These are phyloP conservation scores for Hemitrygon akajei DNA, from an alignment of 2,797 vertebrate species.

Conservation along the genomic window DNA sequence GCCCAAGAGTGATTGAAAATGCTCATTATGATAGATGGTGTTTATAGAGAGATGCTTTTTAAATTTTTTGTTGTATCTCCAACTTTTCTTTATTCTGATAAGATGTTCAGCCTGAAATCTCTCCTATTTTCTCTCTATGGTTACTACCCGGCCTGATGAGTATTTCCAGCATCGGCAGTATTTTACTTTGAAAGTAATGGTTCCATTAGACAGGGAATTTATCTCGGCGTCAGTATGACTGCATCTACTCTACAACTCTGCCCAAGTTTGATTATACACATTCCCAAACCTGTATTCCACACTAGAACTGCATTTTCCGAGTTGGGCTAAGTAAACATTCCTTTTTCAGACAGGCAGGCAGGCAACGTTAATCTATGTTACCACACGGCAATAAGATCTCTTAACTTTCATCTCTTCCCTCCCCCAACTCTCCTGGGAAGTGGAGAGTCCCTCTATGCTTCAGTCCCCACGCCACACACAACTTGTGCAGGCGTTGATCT, in stretches of 20 bases:
- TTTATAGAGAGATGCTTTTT: no score
- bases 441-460: background rate
- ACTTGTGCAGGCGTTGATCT: background rate
- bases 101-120: no score
- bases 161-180: no score
- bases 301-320: background rate
- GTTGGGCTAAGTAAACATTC: background rate
- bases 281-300: background rate
- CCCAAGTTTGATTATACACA: background rate
- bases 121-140: no score
- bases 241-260: no score
- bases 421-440: background rate
- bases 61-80: no score
- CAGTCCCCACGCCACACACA: background rate
- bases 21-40: no score
- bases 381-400: background rate
- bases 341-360: background rate
- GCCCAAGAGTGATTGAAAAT: no score
- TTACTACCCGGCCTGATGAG: no score
- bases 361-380: background rate
- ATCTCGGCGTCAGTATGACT: background rate
- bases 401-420: background rate
- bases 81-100: no score
- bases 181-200: background rate
- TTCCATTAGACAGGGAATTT: background rate